Conservation (phyloP, 2,888 invertebrate genomes). For the Willowsia nigromaculata region DNA sequence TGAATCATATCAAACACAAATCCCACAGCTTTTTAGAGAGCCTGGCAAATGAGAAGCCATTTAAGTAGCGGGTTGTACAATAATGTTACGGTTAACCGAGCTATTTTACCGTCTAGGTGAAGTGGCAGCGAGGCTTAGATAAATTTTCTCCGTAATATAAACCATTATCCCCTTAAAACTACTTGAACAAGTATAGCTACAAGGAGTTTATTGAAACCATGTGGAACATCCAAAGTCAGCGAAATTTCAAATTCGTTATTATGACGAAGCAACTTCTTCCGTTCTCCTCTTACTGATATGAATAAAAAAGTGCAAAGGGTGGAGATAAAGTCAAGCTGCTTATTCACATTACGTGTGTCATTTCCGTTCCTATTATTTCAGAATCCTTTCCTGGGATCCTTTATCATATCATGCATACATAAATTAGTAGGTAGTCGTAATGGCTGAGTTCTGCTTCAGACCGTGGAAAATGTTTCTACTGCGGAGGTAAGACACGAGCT, state of each 20-base stretch:
- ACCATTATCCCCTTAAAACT: not conserved
- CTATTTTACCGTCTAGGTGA: not conserved
- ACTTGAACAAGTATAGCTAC: not conserved
- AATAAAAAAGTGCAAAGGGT: conserved; percentile 5
- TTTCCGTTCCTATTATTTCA: conserved; percentile 45
- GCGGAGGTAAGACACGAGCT: not conserved
- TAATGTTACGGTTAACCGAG: not conserved
- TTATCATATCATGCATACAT: conserved; percentile 46
- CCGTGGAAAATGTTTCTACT: not conserved
- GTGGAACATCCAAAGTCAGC: conserved; percentile 3
- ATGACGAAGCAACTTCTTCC: not conserved
- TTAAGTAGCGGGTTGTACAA: not conserved
- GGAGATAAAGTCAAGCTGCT: not conserved
- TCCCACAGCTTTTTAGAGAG: too few species aligned
- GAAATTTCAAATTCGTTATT: conserved; percentile 7
- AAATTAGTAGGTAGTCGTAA: not conserved
- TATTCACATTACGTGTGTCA: conserved; percentile 58
- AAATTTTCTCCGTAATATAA: not conserved
- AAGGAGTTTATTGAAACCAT: not conserved
- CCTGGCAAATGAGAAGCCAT: not conserved
- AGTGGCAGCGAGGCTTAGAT: not conserved
- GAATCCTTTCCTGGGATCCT: conserved; percentile 19
- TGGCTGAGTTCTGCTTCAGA: not conserved
- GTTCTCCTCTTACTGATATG: not conserved
- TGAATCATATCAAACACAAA: too few species aligned